phyloP scores from a whole-genome alignment of 2,797 vertebrate species.

The Aulostomus chinensis region DNA sequence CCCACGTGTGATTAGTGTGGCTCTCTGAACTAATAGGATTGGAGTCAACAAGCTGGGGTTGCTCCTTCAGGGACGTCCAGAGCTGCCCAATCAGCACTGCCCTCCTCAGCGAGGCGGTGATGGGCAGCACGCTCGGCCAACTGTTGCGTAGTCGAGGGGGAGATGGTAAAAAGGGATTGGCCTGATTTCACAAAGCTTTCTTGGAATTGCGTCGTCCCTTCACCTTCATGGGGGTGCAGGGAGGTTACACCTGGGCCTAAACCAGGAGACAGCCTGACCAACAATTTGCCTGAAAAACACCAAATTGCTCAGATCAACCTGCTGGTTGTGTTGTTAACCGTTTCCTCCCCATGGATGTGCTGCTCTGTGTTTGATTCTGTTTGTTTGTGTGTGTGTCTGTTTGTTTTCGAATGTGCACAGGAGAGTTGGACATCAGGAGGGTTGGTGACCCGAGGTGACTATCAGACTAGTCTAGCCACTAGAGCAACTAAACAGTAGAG shows the following conservation, averaged over 20 bases:
- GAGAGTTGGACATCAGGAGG: slow-evolving; percentile 83
- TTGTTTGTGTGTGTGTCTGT: slow-evolving; percentile 78
- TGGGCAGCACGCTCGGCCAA: slow-evolving; percentile 59
- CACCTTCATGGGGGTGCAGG: slow-evolving; percentile 28
- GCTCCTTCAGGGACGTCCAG: slow-evolving; percentile 58
- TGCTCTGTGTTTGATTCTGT: slow-evolving; percentile 75
- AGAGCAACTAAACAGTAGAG: slow-evolving; percentile 84
- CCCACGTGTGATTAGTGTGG: slow-evolving; percentile 69
- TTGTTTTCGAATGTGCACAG: slow-evolving; percentile 84
- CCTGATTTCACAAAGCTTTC: slow-evolving; percentile 75
- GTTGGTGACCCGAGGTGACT: slow-evolving; percentile 87
- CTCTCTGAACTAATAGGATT: slow-evolving; percentile 77
- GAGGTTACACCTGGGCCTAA: slow-evolving; percentile 8
- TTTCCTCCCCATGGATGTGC: slow-evolving; percentile 61
- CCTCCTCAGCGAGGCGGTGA: slow-evolving; percentile 48
- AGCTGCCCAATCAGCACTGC: slow-evolving; percentile 45
- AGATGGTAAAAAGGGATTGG: slow-evolving; percentile 70
- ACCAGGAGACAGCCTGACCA: neutral
- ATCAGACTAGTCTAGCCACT: slow-evolving; percentile 85
- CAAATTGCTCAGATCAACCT: slow-evolving; percentile 17
- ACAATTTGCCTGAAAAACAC: slow-evolving; percentile 5
- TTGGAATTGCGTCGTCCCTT: slow-evolving; percentile 59
- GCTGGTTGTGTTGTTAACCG: slow-evolving; percentile 64
- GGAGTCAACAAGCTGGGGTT: slow-evolving; percentile 71
- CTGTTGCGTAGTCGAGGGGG: slow-evolving; percentile 63